Evolutionary conservation across 64 coral and sea anemone species (phyloP).

Genomic region (Trachythela sp.): DNA sequence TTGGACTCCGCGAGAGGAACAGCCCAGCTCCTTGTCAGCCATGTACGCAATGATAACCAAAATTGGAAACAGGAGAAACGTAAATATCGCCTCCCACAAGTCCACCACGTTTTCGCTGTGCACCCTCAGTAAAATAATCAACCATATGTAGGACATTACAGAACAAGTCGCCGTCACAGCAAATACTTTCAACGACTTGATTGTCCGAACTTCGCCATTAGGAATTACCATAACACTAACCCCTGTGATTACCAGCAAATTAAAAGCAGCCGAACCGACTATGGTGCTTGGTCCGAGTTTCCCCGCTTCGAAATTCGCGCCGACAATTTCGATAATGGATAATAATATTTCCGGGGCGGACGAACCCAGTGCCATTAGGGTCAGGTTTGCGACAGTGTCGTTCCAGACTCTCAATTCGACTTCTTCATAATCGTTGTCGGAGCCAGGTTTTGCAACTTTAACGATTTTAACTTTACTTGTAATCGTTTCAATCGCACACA

Average conservation of each 20-base stretch:
- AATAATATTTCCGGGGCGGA: constrained; percentile 95
- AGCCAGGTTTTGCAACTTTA: constrained; percentile 69
- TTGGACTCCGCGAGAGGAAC: constrained; percentile 45
- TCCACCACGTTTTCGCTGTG: constrained; percentile 62
- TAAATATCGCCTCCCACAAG: constrained; percentile 92
- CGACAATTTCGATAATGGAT: constrained; percentile 79
- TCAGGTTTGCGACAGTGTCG: constrained; percentile 91
- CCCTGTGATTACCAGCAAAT: constrained; percentile 78
- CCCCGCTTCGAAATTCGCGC: constrained; percentile 71
- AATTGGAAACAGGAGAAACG: constrained; percentile 86
- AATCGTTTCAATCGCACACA: constrained; percentile 98
- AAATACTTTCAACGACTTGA: constrained; percentile 94
- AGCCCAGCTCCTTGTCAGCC: constrained; percentile 85
- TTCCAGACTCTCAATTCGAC: constrained; percentile 93
- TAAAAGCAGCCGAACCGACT: constrained; percentile 95
- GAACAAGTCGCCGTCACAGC: constrained; percentile 74
- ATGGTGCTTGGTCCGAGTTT: constrained; percentile 88
- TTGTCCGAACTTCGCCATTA: constrained; percentile 48
- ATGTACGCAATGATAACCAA: constrained; percentile 87
- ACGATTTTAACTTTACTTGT: constrained; percentile 94
- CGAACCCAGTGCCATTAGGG: constrained; percentile 87
- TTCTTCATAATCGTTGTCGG: constrained; percentile 50
- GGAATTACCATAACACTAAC: constrained; percentile 87
- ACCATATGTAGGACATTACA: constrained; percentile 79
- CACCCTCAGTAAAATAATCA: constrained; percentile 51